Conservation (phyloP, 2,113 vertebrate genomes). For the Lates calcarifer region DNA sequence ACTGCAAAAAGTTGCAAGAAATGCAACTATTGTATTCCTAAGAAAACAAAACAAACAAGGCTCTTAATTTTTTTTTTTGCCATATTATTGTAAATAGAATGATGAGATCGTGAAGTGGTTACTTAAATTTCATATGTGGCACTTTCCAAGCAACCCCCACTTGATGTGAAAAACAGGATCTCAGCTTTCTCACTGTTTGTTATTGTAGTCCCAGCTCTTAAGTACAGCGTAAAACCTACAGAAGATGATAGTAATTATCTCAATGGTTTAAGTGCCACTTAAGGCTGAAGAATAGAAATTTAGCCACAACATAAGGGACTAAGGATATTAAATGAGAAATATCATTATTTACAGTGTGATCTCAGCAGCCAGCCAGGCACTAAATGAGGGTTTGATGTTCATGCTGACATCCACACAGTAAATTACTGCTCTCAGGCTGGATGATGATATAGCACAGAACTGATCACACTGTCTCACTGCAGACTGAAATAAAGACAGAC, state of each 20-base stretch:
- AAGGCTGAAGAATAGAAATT: slow-evolving; percentile 44
- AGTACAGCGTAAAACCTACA: slow-evolving; percentile 18
- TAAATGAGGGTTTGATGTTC: slow-evolving; percentile 62
- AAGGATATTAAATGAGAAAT: slow-evolving; percentile 54
- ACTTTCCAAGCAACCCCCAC: not conserved
- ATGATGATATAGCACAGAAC: slow-evolving; percentile 46
- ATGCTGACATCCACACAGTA: slow-evolving; percentile 36
- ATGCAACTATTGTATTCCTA: too few species aligned
- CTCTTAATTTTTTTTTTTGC: not conserved
- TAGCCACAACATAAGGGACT: slow-evolving; percentile 35
- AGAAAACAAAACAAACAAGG: not conserved
- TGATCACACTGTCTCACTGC: slow-evolving; percentile 44
- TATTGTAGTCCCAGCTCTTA: slow-evolving; percentile 31
- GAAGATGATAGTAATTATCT: slow-evolving; percentile 64
- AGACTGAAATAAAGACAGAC: slow-evolving; percentile 23
- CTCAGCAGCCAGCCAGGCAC: slow-evolving; percentile 42
- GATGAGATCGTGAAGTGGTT: not conserved
- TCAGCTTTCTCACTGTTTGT: slow-evolving; percentile 20
- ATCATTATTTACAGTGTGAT: slow-evolving; percentile 57
- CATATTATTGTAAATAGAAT: not conserved
- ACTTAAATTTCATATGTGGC: not conserved
- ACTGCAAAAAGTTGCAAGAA: too few species aligned
- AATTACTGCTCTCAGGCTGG: slow-evolving; percentile 54
- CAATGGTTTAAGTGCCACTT: slow-evolving; percentile 48
- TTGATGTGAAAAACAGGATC: slow-evolving; percentile 8